Evolutionary conservation across 2,888 invertebrate genomes (phyloP).

Genomic region (Cetonia aurata): DNA sequence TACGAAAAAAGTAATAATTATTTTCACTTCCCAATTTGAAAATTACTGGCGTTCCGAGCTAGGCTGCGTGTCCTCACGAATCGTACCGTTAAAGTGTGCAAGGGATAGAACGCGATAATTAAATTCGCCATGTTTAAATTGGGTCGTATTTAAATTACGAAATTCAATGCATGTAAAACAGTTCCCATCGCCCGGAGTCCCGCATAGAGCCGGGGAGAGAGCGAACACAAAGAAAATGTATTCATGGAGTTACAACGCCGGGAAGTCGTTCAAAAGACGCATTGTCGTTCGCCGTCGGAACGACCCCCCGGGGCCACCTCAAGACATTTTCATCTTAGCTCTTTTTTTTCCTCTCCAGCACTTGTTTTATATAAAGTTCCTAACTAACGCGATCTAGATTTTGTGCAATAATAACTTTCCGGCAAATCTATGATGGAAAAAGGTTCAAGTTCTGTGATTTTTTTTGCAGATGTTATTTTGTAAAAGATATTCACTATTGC

Average conservation of each 20-base stretch:
- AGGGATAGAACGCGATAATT: conserved; percentile 38
- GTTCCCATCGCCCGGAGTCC: conserved; percentile 52
- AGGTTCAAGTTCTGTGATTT: no score
- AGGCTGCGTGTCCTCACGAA: conserved; percentile 1
- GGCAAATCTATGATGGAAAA: conserved; percentile 5
- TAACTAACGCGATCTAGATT: conserved; percentile 38
- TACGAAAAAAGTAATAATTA: neutral
- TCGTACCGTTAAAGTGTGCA: conserved; percentile 16
- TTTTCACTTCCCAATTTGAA: neutral
- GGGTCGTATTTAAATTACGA: conserved; percentile 46
- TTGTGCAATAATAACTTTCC: conserved; percentile 34
- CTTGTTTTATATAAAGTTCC: conserved; percentile 53
- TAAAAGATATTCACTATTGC: no score
- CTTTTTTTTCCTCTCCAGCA: conserved; percentile 62
- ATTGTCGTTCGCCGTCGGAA: conserved; percentile 66
- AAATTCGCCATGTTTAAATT: conserved; percentile 43
- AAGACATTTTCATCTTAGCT: conserved; percentile 66
- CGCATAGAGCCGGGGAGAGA: conserved; percentile 53
- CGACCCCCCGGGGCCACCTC: conserved; percentile 63
- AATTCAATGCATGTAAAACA: conserved; percentile 67
- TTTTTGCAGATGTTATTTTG: neutral
- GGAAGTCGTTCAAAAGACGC: conserved; percentile 65
- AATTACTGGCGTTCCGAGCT: neutral
- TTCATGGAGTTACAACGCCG: conserved; percentile 59
- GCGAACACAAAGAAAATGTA: conserved; percentile 62